A percentile compares a stretch with the other conserved stretches of the same genome.
phyloP scores from a whole-genome alignment of 1,140 invertebrate genomes.

The Drosophila sproati region DNA sequence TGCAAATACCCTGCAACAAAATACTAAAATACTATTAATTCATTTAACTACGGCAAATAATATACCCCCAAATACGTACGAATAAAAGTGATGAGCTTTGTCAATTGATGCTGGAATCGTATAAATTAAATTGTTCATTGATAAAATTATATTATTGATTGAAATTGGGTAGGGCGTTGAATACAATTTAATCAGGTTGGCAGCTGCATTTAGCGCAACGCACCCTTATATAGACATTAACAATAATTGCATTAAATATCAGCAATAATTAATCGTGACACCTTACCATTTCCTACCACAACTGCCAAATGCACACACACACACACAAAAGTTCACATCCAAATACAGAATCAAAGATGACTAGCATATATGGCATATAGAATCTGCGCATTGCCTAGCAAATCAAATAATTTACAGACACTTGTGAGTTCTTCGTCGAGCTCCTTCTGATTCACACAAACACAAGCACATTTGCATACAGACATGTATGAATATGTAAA shows the following conservation, averaged over 20 bases:
- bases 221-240: neutral
- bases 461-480: constrained; percentile 1
- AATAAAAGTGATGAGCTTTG: neutral
- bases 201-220: constrained; percentile 11
- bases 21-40: neutral
- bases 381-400: constrained; percentile 9
- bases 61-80: neutral
- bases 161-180: constrained; percentile 3
- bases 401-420: constrained; percentile 18
- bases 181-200: constrained; percentile 23
- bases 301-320: constrained; percentile 8
- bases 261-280: constrained; percentile 40
- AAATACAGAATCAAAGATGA: constrained; percentile 10
- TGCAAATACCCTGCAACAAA: constrained; percentile 3
- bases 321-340: neutral
- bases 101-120: constrained; percentile 21
- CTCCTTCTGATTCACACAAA: constrained; percentile 7
- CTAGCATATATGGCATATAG: constrained; percentile 9
- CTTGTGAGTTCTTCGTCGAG: neutral
- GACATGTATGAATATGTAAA: neutral
- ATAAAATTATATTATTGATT: constrained; percentile 40
- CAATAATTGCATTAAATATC: constrained; percentile 39
- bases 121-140: constrained; percentile 20
- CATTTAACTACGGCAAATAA: neutral
- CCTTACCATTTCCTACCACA: constrained; percentile 11